phyloP scores from a whole-genome alignment of 2,797 vertebrate species.

The Potorous gilbertii region DNA sequence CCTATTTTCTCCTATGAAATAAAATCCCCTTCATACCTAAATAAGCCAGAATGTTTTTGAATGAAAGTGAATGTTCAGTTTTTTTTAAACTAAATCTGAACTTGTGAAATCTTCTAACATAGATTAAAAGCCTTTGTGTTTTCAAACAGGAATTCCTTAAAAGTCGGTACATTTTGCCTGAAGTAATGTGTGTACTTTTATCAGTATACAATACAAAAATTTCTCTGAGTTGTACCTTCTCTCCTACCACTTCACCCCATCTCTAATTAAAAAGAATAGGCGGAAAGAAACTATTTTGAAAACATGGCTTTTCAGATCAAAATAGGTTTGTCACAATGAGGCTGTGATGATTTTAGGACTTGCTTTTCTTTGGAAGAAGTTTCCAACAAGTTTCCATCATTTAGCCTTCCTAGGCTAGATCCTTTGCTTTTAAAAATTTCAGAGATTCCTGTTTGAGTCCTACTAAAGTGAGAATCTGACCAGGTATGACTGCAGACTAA shows the following conservation, averaged over 20 bases:
- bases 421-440: not conserved
- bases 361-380: not conserved
- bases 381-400: not conserved
- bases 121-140: not conserved
- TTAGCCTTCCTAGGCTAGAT: not conserved
- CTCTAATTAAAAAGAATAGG: not conserved
- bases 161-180: not conserved
- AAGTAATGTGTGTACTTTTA: not conserved
- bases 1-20: conserved; percentile 10
- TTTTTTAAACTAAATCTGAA: not conserved
- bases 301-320: not conserved
- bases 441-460: not conserved
- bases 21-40: conserved; percentile 9
- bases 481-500: not conserved
- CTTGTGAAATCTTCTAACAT: not conserved
- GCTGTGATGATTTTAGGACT: not conserved
- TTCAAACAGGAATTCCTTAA: not conserved
- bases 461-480: not conserved
- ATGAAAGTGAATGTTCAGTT: not conserved
- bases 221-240: not conserved
- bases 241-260: not conserved
- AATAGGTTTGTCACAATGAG: not conserved
- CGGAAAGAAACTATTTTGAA: not conserved
- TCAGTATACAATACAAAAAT: not conserved
- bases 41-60: conserved; percentile 16